These are phyloP conservation scores for Leucophenga varia DNA, from an alignment of 1,140 invertebrate genomes.

Conservation along the genomic window DNA sequence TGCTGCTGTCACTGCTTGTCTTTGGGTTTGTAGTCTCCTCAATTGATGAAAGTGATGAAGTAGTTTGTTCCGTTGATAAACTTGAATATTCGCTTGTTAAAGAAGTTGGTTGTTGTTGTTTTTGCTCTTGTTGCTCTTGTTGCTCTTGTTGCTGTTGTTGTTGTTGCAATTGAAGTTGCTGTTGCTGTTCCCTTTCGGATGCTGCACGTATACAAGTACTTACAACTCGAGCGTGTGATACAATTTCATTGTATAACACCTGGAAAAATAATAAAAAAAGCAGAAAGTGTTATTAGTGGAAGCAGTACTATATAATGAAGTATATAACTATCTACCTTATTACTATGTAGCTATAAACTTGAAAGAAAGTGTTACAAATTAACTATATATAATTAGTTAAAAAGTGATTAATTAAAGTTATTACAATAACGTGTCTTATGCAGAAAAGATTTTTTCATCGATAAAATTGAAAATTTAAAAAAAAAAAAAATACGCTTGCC, in stretches of 20 bases:
- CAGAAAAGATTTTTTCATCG: no score
- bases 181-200: slow-evolving; percentile 40
- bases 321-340: no score
- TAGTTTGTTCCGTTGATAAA: slow-evolving; percentile 16
- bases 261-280: slow-evolving; percentile 54
- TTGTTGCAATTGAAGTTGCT: slow-evolving; percentile 28
- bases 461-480: no score
- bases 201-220: slow-evolving; percentile 63
- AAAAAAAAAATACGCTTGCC: no score
- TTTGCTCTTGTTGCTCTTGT: slow-evolving; percentile 14
- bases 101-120: slow-evolving; percentile 28
- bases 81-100: slow-evolving; percentile 47
- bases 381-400: no score
- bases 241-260: slow-evolving; percentile 73
- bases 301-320: no score
- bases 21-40: slow-evolving; percentile 37
- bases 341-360: no score
- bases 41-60: slow-evolving; percentile 32
- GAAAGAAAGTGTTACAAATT: no score
- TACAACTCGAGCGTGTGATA: slow-evolving; percentile 72
- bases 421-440: no score
- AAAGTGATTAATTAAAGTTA: no score
- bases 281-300: slow-evolving; percentile 8
- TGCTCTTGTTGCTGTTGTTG: slow-evolving; percentile 22
- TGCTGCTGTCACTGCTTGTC: slow-evolving; percentile 36